Evolutionary conservation across 2,888 invertebrate genomes (phyloP).

Genomic region (Cyaniris semiargus): DNA sequence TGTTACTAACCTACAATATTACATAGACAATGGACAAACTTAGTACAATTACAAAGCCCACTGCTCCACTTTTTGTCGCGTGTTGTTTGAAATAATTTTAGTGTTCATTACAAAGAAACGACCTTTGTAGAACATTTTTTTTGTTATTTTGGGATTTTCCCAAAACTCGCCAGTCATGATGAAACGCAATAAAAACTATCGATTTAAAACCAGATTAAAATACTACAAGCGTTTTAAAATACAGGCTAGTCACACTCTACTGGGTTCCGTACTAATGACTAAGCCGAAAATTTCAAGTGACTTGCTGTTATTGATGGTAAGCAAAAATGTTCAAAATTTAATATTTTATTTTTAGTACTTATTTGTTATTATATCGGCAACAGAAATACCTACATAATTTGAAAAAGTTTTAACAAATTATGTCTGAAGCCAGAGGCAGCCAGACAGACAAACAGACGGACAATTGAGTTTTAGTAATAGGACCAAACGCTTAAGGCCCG

Average conservation of each 20-base stretch:
- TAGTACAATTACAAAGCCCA: not conserved
- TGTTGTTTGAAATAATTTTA: not conserved
- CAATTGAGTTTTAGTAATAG: too few relatives aligned
- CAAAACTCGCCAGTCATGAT: not conserved
- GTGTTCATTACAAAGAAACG: slow-evolving; percentile 1
- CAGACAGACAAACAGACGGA: too few relatives aligned
- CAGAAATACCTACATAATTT: too few relatives aligned
- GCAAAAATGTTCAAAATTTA: too few relatives aligned
- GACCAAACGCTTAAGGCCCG: too few relatives aligned
- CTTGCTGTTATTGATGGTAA: too few relatives aligned
- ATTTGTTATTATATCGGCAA: too few relatives aligned
- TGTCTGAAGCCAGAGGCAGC: too few relatives aligned
- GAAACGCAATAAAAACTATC: not conserved
- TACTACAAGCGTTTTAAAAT: not conserved
- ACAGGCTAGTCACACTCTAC: not conserved
- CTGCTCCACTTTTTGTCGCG: slow-evolving; percentile 3
- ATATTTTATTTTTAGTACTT: too few relatives aligned
- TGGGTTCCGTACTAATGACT: not conserved
- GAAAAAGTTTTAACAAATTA: too few relatives aligned
- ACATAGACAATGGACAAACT: not conserved
- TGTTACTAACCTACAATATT: not conserved
- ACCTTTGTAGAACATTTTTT: not conserved
- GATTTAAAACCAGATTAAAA: not conserved
- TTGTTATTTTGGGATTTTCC: not conserved
- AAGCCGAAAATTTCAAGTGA: too few relatives aligned